Base-by-base conservation (phyloP, 1,140 invertebrate genomes). In the Coptotermes formosanus region DNA sequence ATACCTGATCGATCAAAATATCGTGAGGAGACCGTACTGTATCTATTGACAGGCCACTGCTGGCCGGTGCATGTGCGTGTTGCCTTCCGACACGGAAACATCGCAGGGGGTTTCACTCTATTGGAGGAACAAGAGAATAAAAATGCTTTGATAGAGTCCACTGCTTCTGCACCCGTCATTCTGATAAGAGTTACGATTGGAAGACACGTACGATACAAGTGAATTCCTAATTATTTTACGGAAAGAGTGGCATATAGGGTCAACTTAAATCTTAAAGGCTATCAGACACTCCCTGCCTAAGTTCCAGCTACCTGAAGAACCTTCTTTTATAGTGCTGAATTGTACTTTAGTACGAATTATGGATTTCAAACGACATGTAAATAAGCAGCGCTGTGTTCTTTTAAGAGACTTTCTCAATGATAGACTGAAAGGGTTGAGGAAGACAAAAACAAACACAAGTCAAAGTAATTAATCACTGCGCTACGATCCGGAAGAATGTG, bases 161-260 rank as follows among this genome's bases (percentile, higher is more conserved):
- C 64, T 75, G 64, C 8, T 75, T 75, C 64, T 75, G 25, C 64
- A 75, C 25, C 64, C 64, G 64, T n/a, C 64, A 75, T 30, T 75
- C 64, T 21, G 64, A 75, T 75, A 75, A 75, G 64, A 75, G 8
- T 30, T 75, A 75, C 64, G 64, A 75, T 75, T 75, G 25, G n/a
- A 75, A 75, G 25, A 75, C 64, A 75, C 64, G 64, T 75, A 75
- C 64, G 64, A 75, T 75, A 7, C 64, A 75, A 75, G 64, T 75
- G 59, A 75, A 25, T 75, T 75, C n/a, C 25, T 75, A 25, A 30
- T 75, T 30, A 25, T 14, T 30, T 75, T 25, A 9, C 25, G 0
- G 64, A 2, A 75, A 75, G 8, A 30, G 14, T 75, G 64, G 14
- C 64, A 30, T 7, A 64, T 64, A 21, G 55, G 8, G 3, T 23